Evolutionary conservation across 2,113 vertebrate genomes (phyloP).

Genomic region (Vombatus ursinus): DNA sequence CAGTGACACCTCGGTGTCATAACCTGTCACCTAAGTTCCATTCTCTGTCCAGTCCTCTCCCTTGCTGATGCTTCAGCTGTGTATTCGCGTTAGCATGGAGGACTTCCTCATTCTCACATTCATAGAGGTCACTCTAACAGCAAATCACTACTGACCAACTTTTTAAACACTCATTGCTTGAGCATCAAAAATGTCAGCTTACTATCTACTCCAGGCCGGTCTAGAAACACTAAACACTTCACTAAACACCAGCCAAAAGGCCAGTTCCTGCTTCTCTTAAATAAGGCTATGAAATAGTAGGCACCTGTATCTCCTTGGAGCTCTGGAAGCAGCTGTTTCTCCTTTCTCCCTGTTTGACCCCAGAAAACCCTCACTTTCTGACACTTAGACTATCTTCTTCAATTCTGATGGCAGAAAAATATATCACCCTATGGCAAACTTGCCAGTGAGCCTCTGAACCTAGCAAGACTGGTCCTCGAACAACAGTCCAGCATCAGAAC

Average conservation of each 20-base stretch:
- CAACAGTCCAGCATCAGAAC: neutral
- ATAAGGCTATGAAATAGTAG: neutral
- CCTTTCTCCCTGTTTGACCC: neutral
- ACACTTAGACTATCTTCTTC: neutral
- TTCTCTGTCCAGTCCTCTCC: neutral
- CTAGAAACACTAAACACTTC: neutral
- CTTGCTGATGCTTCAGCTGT: neutral
- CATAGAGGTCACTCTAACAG: neutral
- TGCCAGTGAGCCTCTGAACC: neutral
- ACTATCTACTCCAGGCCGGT: neutral
- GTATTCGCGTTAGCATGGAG: neutral
- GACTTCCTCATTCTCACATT: neutral
- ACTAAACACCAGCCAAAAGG: neutral
- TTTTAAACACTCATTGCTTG: neutral
- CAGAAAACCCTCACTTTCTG: neutral
- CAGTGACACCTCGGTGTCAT: neutral
- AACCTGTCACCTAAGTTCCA: neutral
- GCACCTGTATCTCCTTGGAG: neutral
- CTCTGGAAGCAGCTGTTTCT: neutral
- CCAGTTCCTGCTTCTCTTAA: neutral
- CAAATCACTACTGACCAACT: neutral
- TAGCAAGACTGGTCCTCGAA: neutral
- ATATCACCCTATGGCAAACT: neutral
- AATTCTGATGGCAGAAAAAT: neutral
- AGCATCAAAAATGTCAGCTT: neutral